These are phyloP conservation scores for Ibidorhyncha struthersii DNA, from an alignment of 2,113 vertebrate species.

Conservation along the genomic window DNA sequence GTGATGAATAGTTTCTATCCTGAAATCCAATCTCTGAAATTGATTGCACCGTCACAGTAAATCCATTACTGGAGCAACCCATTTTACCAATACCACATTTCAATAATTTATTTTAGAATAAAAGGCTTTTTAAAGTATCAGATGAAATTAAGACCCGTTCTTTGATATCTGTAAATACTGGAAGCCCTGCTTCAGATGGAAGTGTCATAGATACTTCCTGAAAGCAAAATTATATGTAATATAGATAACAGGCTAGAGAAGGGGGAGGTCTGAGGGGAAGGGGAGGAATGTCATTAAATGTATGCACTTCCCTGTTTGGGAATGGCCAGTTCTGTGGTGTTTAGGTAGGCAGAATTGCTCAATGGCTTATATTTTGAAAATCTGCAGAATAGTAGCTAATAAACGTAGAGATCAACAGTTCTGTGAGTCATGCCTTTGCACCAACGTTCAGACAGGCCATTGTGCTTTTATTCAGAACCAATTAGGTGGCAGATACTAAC, in stretches of 20 bases:
- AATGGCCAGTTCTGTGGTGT: neutral
- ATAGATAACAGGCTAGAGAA: slow-evolving; percentile 19
- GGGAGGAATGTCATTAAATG: neutral
- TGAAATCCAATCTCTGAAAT: slow-evolving; percentile 71
- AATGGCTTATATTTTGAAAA: neutral
- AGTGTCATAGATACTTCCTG: slow-evolving; percentile 53
- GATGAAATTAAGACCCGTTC: slow-evolving; percentile 60
- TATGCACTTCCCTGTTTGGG: neutral
- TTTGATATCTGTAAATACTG: slow-evolving; percentile 70
- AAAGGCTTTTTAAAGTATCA: slow-evolving; percentile 71
- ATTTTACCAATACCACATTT: slow-evolving; percentile 57
- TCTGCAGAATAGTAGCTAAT: neutral
- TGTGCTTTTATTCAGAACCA: neutral
- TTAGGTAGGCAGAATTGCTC: neutral
- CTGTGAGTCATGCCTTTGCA: neutral
- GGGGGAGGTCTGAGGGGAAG: neutral
- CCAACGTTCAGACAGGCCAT: neutral
- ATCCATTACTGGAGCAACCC: slow-evolving; percentile 62
- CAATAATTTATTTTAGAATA: slow-evolving; percentile 72
- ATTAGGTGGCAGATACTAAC: neutral
- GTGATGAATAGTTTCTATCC: slow-evolving; percentile 64
- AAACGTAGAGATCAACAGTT: neutral
- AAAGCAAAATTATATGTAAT: slow-evolving; percentile 59
- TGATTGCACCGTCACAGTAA: slow-evolving; percentile 64
- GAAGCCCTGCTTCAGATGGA: slow-evolving; percentile 39